Evolutionary conservation across 2,113 vertebrate genomes (phyloP).

Genomic region (Excalfactoria chinensis): DNA sequence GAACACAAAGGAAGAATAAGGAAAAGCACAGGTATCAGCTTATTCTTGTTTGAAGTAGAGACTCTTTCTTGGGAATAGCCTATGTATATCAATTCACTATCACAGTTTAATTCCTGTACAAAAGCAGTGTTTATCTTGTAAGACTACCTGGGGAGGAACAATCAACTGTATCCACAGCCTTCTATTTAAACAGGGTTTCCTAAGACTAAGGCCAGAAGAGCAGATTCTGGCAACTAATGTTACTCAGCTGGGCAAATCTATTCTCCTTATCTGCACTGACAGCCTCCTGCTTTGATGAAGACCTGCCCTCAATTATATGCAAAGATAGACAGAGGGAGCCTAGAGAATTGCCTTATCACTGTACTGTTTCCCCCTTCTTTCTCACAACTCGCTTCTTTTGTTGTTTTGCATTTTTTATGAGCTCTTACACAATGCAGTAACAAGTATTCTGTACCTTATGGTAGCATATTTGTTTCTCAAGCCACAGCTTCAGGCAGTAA

Average conservation of each 20-base stretch:
- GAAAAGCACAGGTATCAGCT: neutral
- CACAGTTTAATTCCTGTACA: neutral
- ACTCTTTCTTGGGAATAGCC: neutral
- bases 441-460: neutral
- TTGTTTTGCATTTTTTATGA: neutral
- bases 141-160: neutral
- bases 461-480: neutral
- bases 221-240: neutral
- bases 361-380: neutral
- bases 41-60: neutral
- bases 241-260: neutral
- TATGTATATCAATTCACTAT: neutral
- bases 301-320: rapidly evolving
- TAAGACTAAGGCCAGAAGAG: neutral
- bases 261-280: neutral
- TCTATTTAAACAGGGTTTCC: neutral
- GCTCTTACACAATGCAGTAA: neutral
- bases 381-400: neutral
- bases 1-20: neutral
- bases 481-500: neutral
- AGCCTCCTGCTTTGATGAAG: neutral
- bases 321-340: neutral
- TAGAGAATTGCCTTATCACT: neutral
- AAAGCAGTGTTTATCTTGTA: neutral
- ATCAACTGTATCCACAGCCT: neutral